Evolutionary conservation across 53 echinoderm and acorn worm species (phyloP).

Genomic region (Holothuria leucospilota): DNA sequence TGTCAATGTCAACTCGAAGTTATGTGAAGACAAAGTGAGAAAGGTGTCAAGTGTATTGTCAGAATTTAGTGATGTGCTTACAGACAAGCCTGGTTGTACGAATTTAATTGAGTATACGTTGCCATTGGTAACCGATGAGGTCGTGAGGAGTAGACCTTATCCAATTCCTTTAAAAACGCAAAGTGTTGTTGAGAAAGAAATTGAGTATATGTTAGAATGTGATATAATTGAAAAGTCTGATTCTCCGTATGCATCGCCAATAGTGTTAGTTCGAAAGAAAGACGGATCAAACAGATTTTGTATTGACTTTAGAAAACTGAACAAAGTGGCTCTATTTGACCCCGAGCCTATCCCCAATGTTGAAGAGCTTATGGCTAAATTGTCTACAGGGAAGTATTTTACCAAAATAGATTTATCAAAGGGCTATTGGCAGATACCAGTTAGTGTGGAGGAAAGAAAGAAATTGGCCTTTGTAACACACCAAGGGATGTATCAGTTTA

Average conservation of each 20-base stretch:
- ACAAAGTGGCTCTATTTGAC: background rate
- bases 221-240: slow-evolving; percentile 63
- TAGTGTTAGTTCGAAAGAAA: no score
- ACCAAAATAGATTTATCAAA: slow-evolving; percentile 60
- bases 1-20: background rate
- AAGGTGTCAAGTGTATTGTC: background rate
- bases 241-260: no score
- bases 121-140: no score
- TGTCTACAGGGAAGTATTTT: slow-evolving; percentile 45
- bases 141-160: slow-evolving; percentile 13
- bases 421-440: no score
- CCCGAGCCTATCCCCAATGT: background rate
- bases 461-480: no score
- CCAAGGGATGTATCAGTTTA: slow-evolving; percentile 65
- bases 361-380: slow-evolving; percentile 21
- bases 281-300: slow-evolving; percentile 58
- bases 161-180: slow-evolving; percentile 17
- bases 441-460: no score
- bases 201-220: slow-evolving; percentile 33
- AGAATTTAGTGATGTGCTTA: no score
- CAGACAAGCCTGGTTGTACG: no score
- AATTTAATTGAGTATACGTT: no score
- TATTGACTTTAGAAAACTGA: background rate
- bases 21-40: background rate
- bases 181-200: background rate